Evolutionary conservation across 2,113 vertebrate genomes (phyloP).

Genomic region (Opisthocomus hoazin): DNA sequence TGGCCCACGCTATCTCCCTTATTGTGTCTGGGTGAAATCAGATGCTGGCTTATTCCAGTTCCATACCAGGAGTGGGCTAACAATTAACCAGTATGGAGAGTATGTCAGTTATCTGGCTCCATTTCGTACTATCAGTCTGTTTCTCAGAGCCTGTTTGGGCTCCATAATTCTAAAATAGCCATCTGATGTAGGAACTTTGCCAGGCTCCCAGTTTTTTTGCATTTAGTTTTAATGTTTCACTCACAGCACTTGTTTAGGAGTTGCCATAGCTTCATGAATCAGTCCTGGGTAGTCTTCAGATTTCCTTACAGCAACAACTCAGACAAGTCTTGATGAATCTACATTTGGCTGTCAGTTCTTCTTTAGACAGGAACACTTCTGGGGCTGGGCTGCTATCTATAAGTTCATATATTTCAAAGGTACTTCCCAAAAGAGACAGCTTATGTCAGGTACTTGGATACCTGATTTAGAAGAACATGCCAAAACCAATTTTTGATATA

Average conservation of each 20-base stretch:
- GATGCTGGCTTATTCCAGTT: background rate
- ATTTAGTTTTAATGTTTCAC: background rate
- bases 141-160: background rate
- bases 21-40: accelerated
- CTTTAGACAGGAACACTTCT: background rate
- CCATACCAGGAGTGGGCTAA: background rate
- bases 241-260: background rate
- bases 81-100: background rate
- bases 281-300: background rate
- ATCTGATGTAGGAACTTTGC: background rate
- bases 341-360: background rate
- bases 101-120: background rate
- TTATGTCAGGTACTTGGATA: background rate
- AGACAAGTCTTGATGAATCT: background rate
- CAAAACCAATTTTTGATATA: background rate
- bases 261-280: background rate
- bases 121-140: accelerated
- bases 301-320: background rate
- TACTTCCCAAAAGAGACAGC: background rate
- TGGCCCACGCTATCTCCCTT: background rate
- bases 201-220: background rate
- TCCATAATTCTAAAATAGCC: background rate
- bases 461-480: background rate
- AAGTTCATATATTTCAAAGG: background rate
- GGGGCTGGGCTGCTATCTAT: background rate